Base-by-base conservation (phyloP, 2,888 invertebrate species). In the Pseudoips prasinana region DNA sequence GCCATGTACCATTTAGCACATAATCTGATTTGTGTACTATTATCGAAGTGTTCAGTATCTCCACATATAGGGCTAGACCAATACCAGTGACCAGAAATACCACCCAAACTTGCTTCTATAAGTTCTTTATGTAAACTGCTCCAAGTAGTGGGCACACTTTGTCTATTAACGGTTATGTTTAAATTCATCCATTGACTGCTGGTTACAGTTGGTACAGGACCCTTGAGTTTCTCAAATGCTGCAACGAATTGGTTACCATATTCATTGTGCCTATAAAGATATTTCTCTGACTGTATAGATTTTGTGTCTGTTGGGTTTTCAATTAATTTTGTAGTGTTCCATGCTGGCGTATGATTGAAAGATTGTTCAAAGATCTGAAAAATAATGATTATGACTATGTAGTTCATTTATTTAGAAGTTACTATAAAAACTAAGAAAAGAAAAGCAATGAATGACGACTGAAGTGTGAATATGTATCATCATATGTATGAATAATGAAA, bases 1-100 rank as follows among this genome's bases (percentile, higher is more conserved):
- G 92, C 87, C 67, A 92, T 88, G 45, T 92, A 92, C 94, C 94
- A 94, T 46, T 92, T 87, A 0, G 92, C 67, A 46, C 94, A 94
- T 2, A 93, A 64, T 7, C 70, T 70, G 7, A 81, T 76, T 29
- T 90, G 88, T 1, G 60, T 57, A 1, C 56, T 54, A 0, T 43
- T 51, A 25, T 88, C 58, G 33, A 75, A 92, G 27, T 66, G 44
- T 11, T 72, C 66, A 0, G 84, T 88, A 33, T 91, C 90, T 0
- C 92, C 92, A 48, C 92, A 92, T 18, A 92, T 73, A 0, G 92
- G 91, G 0, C 89, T 67, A 3, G 90, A 85, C 68, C 90, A 84
- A 3, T 90, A 59, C 71, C 83, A 78, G 18, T 84, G 75, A 0
- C 90, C 90, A 25, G 90, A 85, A 26, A 90, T 54, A 6, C 90